Conservation (phyloP, 2,113 vertebrate species). For the Arvicanthis niloticus region DNA sequence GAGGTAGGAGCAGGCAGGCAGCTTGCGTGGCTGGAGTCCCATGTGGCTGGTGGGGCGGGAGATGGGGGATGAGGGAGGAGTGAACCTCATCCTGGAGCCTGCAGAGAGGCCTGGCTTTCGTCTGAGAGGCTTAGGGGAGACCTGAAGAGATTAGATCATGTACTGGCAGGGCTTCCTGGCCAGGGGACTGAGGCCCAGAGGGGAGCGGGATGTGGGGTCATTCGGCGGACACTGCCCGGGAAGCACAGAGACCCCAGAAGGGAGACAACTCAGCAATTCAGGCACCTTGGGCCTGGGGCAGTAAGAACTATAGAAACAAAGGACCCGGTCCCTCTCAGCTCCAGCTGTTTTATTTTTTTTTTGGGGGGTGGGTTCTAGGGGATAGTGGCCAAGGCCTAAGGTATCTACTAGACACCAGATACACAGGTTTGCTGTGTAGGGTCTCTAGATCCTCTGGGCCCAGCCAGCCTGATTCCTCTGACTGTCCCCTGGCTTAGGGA, state of each 20-base stretch:
- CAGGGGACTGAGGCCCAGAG: slow-evolving; percentile 59
- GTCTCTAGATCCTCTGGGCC: fast-evolving
- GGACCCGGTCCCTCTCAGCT: fast-evolving
- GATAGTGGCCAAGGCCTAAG: fast-evolving
- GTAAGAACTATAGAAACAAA: not conserved
- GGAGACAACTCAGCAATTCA: not conserved
- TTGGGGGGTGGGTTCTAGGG: no score
- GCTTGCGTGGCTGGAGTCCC: slow-evolving; percentile 21
- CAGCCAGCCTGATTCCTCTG: not conserved
- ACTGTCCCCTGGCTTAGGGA: fast-evolving
- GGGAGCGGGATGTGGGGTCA: slow-evolving; percentile 64
- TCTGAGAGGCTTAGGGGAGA: slow-evolving; percentile 73
- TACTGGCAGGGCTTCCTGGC: slow-evolving; percentile 59
- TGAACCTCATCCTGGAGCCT: slow-evolving; percentile 22
- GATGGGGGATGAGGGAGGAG: not conserved
- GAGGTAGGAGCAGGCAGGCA: not conserved
- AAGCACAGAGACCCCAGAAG: not conserved
- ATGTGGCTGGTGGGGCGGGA: not conserved
- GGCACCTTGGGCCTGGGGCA: not conserved
- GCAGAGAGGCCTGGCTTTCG: slow-evolving; percentile 75
- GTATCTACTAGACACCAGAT: not conserved
- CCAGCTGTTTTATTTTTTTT: not conserved
- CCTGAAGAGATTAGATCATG: slow-evolving; percentile 74
- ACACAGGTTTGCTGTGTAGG: not conserved
- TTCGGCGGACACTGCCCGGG: slow-evolving; percentile 50